phyloP scores from a whole-genome alignment of 1,140 invertebrate species.

The Nephotettix cincticeps region DNA sequence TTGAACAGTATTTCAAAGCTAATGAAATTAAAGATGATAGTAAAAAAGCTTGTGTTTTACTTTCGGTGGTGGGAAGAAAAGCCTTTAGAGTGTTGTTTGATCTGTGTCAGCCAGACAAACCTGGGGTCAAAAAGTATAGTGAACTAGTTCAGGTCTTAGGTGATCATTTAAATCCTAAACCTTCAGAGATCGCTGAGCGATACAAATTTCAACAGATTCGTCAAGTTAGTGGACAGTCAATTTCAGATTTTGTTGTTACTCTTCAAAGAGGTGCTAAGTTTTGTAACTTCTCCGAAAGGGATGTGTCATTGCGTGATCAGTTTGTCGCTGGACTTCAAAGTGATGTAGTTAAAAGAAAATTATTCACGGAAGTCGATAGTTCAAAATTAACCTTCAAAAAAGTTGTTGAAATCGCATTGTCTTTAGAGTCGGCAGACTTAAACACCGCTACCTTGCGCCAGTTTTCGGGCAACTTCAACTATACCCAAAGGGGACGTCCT shows the following conservation, averaged over 20 bases:
- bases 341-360: not conserved
- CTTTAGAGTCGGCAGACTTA: no score
- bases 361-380: not conserved
- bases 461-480: no score
- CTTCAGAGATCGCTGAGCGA: no score
- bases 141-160: slow-evolving; percentile 28
- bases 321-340: no score
- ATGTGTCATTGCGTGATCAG: not conserved
- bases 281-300: not conserved
- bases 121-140: not conserved
- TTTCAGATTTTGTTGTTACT: not conserved
- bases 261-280: not conserved
- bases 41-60: not conserved
- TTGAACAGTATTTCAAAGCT: not conserved
- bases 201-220: not conserved
- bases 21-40: no score
- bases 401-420: no score
- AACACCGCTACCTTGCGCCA: no score
- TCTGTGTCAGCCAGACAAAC: not conserved
- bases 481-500: no score
- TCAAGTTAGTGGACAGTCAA: not conserved
- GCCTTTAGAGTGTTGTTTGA: no score
- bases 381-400: no score
- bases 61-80: not conserved
- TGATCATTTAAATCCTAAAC: not conserved